Percentiles rank a stretch among this genome's conserved stretches.
Conservation (phyloP, 37 sponge, comb jelly and placozoan genomes). For the Spongilla lacustris region DNA sequence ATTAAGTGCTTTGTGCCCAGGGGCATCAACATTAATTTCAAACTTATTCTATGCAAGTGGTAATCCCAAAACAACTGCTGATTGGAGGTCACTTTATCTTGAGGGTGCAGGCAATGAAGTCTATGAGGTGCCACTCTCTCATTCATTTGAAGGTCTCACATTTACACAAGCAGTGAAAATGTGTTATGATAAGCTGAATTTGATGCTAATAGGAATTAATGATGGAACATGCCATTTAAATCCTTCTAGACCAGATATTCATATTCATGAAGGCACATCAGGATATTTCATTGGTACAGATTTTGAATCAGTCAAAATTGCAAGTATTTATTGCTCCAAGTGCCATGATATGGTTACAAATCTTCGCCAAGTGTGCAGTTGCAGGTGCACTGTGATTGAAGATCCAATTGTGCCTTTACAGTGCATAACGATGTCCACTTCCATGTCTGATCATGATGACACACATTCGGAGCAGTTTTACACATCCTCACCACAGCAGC, state of each 20-base stretch:
- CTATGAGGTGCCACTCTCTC: constrained; percentile 65
- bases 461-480: background rate
- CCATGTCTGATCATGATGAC: background rate
- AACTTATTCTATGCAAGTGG: constrained; percentile 70
- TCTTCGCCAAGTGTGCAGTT: too few species aligned
- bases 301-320: constrained; percentile 13
- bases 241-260: constrained; percentile 2
- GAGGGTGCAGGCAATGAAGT: constrained; percentile 76
- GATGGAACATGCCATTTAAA: constrained; percentile 23
- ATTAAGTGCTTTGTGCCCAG: constrained; percentile 80
- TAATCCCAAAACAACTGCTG: background rate
- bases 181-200: constrained; percentile 70
- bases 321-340: background rate
- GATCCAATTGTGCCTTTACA: background rate
- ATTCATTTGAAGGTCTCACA: constrained; percentile 30
- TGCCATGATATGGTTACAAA: background rate
- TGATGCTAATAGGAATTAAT: constrained; percentile 77
- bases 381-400: background rate
- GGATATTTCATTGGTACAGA: constrained; percentile 79
- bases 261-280: background rate
- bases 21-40: constrained; percentile 77
- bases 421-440: background rate
- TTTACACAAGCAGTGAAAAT: constrained; percentile 55
- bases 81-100: constrained; percentile 49
- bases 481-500: background rate